Evolutionary conservation across 2,888 invertebrate species (phyloP), one percentile per base, ranked within the genome.

Genomic region (Acheta domesticus): DNA sequence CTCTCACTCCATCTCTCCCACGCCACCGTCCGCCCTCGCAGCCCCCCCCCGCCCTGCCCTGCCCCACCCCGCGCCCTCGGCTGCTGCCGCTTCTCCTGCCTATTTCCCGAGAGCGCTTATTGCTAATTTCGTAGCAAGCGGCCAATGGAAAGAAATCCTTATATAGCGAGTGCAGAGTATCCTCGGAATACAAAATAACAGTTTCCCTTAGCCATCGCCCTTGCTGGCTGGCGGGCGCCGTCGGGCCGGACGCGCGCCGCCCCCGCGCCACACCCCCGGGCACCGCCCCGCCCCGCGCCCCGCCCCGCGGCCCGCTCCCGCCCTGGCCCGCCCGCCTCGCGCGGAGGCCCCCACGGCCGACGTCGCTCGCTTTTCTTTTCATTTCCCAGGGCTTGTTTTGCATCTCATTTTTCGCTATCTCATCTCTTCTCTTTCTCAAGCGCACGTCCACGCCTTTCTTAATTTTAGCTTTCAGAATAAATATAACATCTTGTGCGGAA

Each of bases 121-220:
- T 80, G 80, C 77, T 80, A 80, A 80, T 80, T 80, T 80, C 75
- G 75, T 50, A 75, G 80, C 75, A 80, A 80, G 75, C 77, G 78
- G 74, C 77, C 79, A 79, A 77, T 77, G 77, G 77, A 80, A 74
- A 77, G 77, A 79, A 76, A 76, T 76, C 76, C 76, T 76, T 76
- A 76, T 48, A 76, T 21, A 76, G 48, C 76, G 78, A 79, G 76
- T 76, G 50, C 36, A 76, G 79, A 79, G 79, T 79, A 79, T 79
- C 79, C 79, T 80, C 75, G 62, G 81, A 81, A 81, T 81, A 81
- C 80, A 77, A 79, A 81, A 79, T 79, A 80, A 77, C 80, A 50
- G 74, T 76, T 76, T 49, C 80, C 74, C 79, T 77, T 48, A 74
- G 36, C 76, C 76, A 14, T 74, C 74, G 76, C 77, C 75, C 79